A percentile compares a stretch with the other conserved stretches of the same genome.
phyloP scores from a whole-genome alignment of 2,888 invertebrate species.

The Philereme vetulata region DNA sequence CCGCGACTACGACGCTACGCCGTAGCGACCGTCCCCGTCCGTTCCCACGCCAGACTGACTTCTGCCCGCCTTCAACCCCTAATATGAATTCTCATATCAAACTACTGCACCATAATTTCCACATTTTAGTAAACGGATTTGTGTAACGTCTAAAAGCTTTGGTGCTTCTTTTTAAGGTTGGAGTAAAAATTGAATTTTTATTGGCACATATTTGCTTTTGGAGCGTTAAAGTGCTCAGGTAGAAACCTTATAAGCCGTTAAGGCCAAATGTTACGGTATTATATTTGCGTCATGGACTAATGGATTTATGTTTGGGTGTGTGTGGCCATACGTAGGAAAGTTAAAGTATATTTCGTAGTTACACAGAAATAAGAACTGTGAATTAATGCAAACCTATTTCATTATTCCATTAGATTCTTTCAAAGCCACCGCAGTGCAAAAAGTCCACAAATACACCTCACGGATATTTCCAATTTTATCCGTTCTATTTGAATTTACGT shows the following conservation, averaged over 20 bases:
- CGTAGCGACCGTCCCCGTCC: slow-evolving; percentile 61
- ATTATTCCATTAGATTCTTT: no score
- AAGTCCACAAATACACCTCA: background rate
- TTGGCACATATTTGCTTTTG: slow-evolving; percentile 29
- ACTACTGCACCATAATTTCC: slow-evolving; percentile 44
- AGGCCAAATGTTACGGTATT: slow-evolving; percentile 38
- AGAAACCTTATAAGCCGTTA: slow-evolving; percentile 40
- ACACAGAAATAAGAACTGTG: no score
- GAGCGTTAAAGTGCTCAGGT: slow-evolving; percentile 36
- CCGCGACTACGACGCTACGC: slow-evolving; percentile 48
- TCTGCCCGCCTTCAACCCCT: slow-evolving; percentile 24
- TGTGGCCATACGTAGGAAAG: slow-evolving; percentile 4
- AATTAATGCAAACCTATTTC: no score
- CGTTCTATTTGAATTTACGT: slow-evolving; percentile 42
- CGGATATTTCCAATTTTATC: slow-evolving; percentile 18
- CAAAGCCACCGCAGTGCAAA: no score
- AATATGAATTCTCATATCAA: slow-evolving; percentile 33
- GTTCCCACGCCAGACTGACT: slow-evolving; percentile 59
- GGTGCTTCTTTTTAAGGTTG: slow-evolving; percentile 16
- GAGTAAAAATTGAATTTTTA: slow-evolving; percentile 39
- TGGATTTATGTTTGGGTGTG: slow-evolving; percentile 33
- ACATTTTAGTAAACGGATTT: slow-evolving; percentile 43
- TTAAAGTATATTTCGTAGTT: background rate
- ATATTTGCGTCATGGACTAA: slow-evolving; percentile 39
- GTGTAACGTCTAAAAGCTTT: slow-evolving; percentile 41